A percentile compares a stretch with the other conserved stretches of the same genome.
phyloP scores from a whole-genome alignment of 2,888 invertebrate genomes.

The Anoplius nigerrimus region DNA sequence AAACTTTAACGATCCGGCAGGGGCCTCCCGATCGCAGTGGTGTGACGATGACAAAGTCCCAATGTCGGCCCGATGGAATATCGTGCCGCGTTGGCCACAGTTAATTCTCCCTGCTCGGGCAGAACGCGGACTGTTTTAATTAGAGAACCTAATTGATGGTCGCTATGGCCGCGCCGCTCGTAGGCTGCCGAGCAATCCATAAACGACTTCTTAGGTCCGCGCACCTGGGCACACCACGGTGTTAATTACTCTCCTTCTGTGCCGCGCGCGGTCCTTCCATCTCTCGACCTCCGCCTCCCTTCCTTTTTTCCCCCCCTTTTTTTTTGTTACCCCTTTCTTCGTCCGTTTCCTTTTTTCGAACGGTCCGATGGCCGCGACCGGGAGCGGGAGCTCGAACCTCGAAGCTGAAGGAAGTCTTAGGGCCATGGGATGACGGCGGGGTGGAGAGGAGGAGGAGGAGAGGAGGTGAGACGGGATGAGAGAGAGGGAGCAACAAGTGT shows the following conservation, averaged over 20 bases:
- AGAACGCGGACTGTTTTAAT: constrained; percentile 57
- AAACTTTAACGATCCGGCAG: too few species aligned
- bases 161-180: constrained; percentile 41
- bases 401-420: constrained; percentile 16
- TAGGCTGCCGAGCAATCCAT: constrained; percentile 52
- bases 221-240: constrained; percentile 67
- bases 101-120: constrained; percentile 43
- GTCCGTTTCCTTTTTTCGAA: constrained; percentile 65
- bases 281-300: constrained; percentile 32
- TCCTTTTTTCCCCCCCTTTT: constrained; percentile 32
- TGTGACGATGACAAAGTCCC: constrained; percentile 6
- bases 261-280: constrained; percentile 76
- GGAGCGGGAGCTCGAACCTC: constrained; percentile 7
- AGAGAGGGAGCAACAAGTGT: constrained; percentile 69
- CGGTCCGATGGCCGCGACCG: constrained; percentile 4
- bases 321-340: constrained; percentile 78
- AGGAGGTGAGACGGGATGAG: constrained; percentile 20
- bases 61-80: constrained; percentile 9
- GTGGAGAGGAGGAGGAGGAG: constrained; percentile 17
- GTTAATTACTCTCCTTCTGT: constrained; percentile 76
- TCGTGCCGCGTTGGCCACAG: constrained; percentile 20
- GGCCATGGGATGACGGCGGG: constrained; percentile 10
- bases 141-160: constrained; percentile 63
- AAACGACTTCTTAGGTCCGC: constrained; percentile 62
- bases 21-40: background rate